phyloP scores from a whole-genome alignment of 1,140 invertebrate genomes.

The Drosophila arawakana region DNA sequence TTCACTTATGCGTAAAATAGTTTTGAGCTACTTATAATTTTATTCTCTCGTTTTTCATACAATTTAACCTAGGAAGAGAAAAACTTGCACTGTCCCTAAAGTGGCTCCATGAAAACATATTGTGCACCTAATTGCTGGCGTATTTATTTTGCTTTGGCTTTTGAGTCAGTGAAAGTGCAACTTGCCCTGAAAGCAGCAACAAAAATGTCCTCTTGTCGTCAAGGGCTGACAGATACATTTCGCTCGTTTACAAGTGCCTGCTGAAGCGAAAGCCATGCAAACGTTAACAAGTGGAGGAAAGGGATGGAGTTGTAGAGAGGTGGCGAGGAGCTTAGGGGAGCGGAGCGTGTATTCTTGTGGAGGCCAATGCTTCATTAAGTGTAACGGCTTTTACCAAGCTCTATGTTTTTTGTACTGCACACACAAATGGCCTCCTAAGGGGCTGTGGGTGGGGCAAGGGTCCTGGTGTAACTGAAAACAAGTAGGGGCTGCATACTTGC shows the following conservation, averaged over 20 bases:
- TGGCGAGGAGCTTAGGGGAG: background rate
- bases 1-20: too few relatives aligned
- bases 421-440: conserved; percentile 31
- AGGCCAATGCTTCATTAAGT: conserved; percentile 76
- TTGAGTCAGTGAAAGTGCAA: conserved; percentile 75
- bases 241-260: conserved; percentile 53
- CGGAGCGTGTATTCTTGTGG: conserved; percentile 37
- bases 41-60: too few relatives aligned
- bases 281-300: conserved; percentile 21
- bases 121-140: conserved; percentile 19
- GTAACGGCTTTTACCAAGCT: conserved; percentile 45
- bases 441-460: background rate
- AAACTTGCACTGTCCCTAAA: conserved; percentile 19
- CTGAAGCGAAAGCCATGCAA: conserved; percentile 48
- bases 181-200: conserved; percentile 52
- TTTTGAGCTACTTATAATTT: too few relatives aligned
- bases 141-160: conserved; percentile 18
- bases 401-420: conserved; percentile 39
- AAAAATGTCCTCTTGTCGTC: conserved; percentile 47
- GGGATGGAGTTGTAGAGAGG: too few relatives aligned
- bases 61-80: background rate
- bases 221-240: conserved; percentile 52
- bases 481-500: conserved; percentile 20
- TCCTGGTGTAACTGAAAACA: background rate
- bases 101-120: conserved; percentile 10